Evolutionary conservation across 2,113 vertebrate genomes (phyloP), one percentile per base, ranked within the genome.

Genomic region (Taurulus bubalis): DNA sequence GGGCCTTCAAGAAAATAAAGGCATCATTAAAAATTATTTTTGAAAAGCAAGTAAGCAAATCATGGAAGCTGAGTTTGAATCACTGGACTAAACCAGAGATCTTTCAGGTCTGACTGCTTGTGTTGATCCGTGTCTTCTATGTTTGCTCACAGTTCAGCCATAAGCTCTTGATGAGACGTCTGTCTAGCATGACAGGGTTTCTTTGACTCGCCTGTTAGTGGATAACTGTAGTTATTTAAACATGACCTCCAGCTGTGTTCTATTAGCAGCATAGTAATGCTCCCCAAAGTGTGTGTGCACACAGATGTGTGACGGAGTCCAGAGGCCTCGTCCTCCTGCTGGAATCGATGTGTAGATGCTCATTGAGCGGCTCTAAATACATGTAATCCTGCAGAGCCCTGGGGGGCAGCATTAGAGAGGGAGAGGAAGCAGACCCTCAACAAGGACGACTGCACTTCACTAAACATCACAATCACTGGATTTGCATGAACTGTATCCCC

Each of bases 361-460:
- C 26, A 80, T 45, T n/a, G 60, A 83, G 66, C 75, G 32, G 71
- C 51, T 76, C 40, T 84, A 69, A 77, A 76, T 64, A 68, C 62
- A 58, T 69, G 68, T 72, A 69, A 80, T 76, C 85, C 72, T 70
- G 8, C 34, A 18, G 67, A 68, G 71, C 80, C 66, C 67, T 22
- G 34, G 53, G 67, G 76, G 40, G 32, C 51, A 62, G 78, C 75
- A 69, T 78, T 63, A 78, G 60, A 68, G 70, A n/a, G n/a, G n/a
- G n/a, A n/a, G n/a, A 78, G 42, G 49, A 80, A 72, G 67, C 77
- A 76, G n/a, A 42, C 36, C 9, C 26, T 80, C 59, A 67, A 30
- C 55, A 58, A 42, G 40, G 10, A 36, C 20, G 56, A 36, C 34
- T 77, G 66, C 47, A 59, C 55, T 60, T 69, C 7, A 69, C 9